Evolutionary conservation across 2,113 vertebrate species (phyloP).

Genomic region (Notechis scutatus): DNA sequence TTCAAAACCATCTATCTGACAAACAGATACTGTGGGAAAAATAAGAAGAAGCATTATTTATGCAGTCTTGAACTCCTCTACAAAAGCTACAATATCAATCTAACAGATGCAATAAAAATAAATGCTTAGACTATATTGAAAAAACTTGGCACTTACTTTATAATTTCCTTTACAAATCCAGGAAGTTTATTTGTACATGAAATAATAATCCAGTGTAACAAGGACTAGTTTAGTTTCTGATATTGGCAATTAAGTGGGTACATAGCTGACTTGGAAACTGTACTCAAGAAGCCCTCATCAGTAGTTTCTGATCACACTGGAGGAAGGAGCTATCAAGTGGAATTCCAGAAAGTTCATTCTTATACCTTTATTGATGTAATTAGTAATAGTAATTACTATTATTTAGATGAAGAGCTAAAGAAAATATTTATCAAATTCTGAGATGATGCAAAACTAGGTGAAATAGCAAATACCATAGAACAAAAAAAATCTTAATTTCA

Average conservation of each 20-base stretch:
- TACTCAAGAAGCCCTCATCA: not conserved
- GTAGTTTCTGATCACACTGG: not conserved
- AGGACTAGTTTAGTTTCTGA: not conserved
- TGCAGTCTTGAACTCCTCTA: not conserved
- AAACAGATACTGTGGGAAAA: not conserved
- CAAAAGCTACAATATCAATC: not conserved
- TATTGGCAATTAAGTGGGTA: not conserved
- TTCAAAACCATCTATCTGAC: not conserved
- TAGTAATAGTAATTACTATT: not conserved
- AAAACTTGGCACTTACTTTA: not conserved
- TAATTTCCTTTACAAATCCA: not conserved
- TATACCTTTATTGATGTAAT: not conserved
- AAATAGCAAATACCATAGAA: not conserved
- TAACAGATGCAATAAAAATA: not conserved
- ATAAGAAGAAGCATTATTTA: not conserved
- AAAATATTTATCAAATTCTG: not conserved
- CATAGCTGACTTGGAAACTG: not conserved
- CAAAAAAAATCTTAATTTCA: not conserved
- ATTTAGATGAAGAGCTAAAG: not conserved
- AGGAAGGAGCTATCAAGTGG: not conserved
- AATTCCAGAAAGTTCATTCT: not conserved
- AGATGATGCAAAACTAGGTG: not conserved
- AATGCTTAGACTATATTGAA: not conserved
- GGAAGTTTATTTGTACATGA: not conserved
- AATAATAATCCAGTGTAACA: not conserved